Percentiles rank a stretch among this genome's conserved stretches.
phyloP scores from a whole-genome alignment of 2,888 invertebrate species.

The Nomada lathburiana region DNA sequence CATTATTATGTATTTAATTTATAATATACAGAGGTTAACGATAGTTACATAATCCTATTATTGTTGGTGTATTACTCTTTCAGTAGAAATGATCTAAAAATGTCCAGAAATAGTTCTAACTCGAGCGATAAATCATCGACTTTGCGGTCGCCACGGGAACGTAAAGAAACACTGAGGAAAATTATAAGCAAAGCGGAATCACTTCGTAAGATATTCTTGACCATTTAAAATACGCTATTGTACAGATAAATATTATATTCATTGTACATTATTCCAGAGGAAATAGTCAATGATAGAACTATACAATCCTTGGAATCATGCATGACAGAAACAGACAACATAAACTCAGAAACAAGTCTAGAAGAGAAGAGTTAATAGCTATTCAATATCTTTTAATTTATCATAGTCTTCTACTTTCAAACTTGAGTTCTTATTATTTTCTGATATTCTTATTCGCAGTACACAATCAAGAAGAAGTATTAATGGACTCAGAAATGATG shows the following conservation, averaged over 20 bases:
- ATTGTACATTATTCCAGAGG: slow-evolving; percentile 70
- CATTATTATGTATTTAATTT: background rate
- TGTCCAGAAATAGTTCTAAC: slow-evolving; percentile 8
- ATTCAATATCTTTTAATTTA: slow-evolving; percentile 14
- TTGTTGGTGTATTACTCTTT: background rate
- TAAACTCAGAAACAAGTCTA: slow-evolving; percentile 71
- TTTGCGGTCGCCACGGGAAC: slow-evolving; percentile 65
- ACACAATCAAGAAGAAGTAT: slow-evolving; percentile 76
- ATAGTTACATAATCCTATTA: background rate
- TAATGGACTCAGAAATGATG: slow-evolving; percentile 81
- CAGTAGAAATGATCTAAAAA: slow-evolving; percentile 3
- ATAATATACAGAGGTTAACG: background rate
- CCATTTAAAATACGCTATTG: background rate
- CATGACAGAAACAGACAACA: slow-evolving; percentile 74
- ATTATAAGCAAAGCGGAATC: slow-evolving; percentile 31
- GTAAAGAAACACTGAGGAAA: slow-evolving; percentile 70
- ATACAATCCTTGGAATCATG: slow-evolving; percentile 70
- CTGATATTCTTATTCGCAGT: slow-evolving; percentile 57
- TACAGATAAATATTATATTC: background rate
- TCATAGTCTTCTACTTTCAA: no score
- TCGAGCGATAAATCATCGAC: background rate
- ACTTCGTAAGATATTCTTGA: slow-evolving; percentile 71
- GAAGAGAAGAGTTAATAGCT: slow-evolving; percentile 76
- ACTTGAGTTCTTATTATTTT: background rate
- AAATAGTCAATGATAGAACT: slow-evolving; percentile 63